Evolutionary conservation across 2,113 vertebrate genomes (phyloP), one percentile per base, ranked within the genome.

Genomic region (Cynopterus brachyotis): DNA sequence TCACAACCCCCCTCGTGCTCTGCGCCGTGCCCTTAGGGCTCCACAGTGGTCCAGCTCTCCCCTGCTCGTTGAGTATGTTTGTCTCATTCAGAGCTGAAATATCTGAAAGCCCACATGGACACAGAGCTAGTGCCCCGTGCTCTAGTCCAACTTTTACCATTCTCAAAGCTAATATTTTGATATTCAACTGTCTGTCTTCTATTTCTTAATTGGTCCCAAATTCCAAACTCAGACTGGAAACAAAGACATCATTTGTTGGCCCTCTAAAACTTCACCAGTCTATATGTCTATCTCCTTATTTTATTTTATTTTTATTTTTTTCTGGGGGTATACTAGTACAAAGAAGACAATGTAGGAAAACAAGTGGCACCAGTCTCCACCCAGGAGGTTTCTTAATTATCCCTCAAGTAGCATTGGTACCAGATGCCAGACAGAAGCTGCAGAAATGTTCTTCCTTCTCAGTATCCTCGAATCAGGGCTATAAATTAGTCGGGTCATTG

Each of bases 201-300:
- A n/a, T 90, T 85, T 96, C 80, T 93, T 96, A 91, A 73, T 35
- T 93, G 40, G 16, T 85, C 90, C 76, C 45, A 78, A 91, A 94
- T 89, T 94, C 76, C 53, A 78, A 94, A 95, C 47, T 70, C 32
- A 57, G 69, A 35, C 22, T 50, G 26, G 20, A 32, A 69, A 64
- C 20, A 89, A 47, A 62, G 93, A 30, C 45, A 89, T 45, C 50
- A 35, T 13, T 20, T 75, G 73, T 92, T 67, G 79, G 11, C 7
- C 79, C 28, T 95, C 57, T 89, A 57, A 83, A 66, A 50, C 16
- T 53, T 89, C 13, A 3, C 30, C 37, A 19, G 8, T n/a, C 40
- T 84, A 6, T 35, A 57, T 3, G 9, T 17, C 28, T 88, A 9
- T 84, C 13, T 73, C 35, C 30, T 5, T n/a, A n/a, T n/a, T n/a